Percentiles rank a stretch among this genome's conserved stretches.
phyloP scores from a whole-genome alignment of 2,888 invertebrate species.

The Trissolcus japonicus region DNA sequence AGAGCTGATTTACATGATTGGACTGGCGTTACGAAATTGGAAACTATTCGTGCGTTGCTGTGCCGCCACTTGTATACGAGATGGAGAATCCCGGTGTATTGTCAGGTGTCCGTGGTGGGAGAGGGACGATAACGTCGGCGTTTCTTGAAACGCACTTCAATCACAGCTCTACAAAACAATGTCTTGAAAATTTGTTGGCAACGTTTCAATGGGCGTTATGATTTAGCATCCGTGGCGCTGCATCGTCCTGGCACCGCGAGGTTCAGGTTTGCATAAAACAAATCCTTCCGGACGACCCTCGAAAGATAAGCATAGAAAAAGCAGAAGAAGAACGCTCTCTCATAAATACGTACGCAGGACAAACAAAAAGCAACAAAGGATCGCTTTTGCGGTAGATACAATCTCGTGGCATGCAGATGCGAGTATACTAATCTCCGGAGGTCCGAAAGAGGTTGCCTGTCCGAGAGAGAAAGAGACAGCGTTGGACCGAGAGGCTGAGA shows the following conservation, averaged over 20 bases:
- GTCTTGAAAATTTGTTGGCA: constrained; percentile 15
- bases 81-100: constrained; percentile 57
- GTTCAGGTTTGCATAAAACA: constrained; percentile 63
- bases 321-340: constrained; percentile 63
- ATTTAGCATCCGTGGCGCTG: constrained; percentile 11
- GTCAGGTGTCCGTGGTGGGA: constrained; percentile 44
- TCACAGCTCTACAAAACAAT: too few species aligned
- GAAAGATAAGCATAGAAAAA: constrained; percentile 54
- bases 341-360: constrained; percentile 71
- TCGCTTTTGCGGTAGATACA: constrained; percentile 72
- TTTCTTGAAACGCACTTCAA: constrained; percentile 7
- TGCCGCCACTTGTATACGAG: constrained; percentile 57
- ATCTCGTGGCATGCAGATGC: constrained; percentile 75
- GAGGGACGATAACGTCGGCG: constrained; percentile 30
- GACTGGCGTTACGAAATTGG: constrained; percentile 75
- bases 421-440: constrained; percentile 72
- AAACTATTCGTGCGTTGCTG: constrained; percentile 64
- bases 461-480: constrained; percentile 55
- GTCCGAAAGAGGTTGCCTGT: constrained; percentile 60
- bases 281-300: constrained; percentile 64
- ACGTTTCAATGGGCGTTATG: constrained; percentile 10
- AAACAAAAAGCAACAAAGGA: constrained; percentile 73
- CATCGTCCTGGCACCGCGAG: constrained; percentile 41
- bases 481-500: constrained; percentile 34
- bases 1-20: constrained; percentile 76